A percentile compares a stretch with the other conserved stretches of the same genome.
phyloP scores from a whole-genome alignment of 2,888 invertebrate species.

The Dimorphilus gyrociliatus region DNA sequence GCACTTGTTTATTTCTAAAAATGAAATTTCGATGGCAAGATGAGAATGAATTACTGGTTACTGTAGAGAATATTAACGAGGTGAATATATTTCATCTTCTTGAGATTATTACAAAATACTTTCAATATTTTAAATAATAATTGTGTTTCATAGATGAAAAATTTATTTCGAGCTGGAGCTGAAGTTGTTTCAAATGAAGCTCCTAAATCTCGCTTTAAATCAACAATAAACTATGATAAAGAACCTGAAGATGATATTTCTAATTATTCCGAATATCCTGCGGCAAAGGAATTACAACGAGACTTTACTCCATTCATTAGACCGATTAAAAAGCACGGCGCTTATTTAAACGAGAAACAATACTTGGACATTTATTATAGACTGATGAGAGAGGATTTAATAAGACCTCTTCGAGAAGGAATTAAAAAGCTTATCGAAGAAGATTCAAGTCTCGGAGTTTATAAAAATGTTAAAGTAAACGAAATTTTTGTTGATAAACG shows the following conservation, averaged over 20 bases:
- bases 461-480: no score
- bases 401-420: slow-evolving; percentile 53
- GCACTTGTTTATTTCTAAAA: no score
- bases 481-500: no score
- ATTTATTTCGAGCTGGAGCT: neutral
- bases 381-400: slow-evolving; percentile 60
- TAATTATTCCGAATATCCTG: slow-evolving; percentile 29
- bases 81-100: no score
- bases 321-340: slow-evolving; percentile 47
- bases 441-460: slow-evolving; percentile 6
- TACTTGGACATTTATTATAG: slow-evolving; percentile 64
- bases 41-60: no score
- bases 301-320: slow-evolving; percentile 39
- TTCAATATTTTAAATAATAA: no score
- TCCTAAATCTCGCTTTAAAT: neutral
- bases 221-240: slow-evolving; percentile 2
- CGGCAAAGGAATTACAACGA: slow-evolving; percentile 23
- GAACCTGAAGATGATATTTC: slow-evolving; percentile 39
- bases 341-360: slow-evolving; percentile 48
- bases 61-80: no score
- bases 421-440: slow-evolving; percentile 42
- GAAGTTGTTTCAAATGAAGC: neutral
- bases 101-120: no score
- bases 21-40: no score
- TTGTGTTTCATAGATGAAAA: slow-evolving; percentile 1